Evolutionary conservation across 1,140 invertebrate genomes (phyloP).

Genomic region (Caerostris darwini): DNA sequence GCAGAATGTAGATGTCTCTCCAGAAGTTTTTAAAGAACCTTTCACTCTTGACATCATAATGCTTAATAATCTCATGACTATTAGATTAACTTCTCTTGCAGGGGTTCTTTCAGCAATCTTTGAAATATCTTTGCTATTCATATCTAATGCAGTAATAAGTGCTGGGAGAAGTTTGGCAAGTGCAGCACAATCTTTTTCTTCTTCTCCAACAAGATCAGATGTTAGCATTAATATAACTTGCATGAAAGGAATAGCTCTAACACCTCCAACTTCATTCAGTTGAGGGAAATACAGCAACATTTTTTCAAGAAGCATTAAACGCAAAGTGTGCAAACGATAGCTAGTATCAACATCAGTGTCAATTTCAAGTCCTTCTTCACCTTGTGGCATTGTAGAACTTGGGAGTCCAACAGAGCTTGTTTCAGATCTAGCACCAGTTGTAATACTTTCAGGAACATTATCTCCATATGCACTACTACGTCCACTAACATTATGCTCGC

Average conservation of each 20-base stretch:
- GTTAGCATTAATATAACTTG: constrained; percentile 95
- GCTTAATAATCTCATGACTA: constrained; percentile 92
- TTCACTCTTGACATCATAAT: constrained; percentile 90
- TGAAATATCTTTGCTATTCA: constrained; percentile 83
- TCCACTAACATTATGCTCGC: constrained; percentile 90
- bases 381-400: constrained; percentile 80
- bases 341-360: constrained; percentile 80
- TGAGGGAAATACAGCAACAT: constrained; percentile 86
- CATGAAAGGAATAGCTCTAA: constrained; percentile 93
- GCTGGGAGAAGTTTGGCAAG: constrained; percentile 89
- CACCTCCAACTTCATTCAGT: constrained; percentile 87
- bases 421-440: constrained; percentile 83
- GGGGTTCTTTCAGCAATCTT: constrained; percentile 85
- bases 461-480: constrained; percentile 94
- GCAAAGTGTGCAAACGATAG: constrained; percentile 85
- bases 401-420: constrained; percentile 84
- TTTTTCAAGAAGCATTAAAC: constrained; percentile 87
- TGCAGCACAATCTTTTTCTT: constrained; percentile 89
- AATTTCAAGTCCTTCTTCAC: constrained; percentile 80
- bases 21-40: constrained; percentile 84
- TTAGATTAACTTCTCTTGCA: constrained; percentile 91
- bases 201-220: constrained; percentile 91
- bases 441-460: constrained; percentile 83
- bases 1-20: constrained; percentile 84
- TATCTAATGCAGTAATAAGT: constrained; percentile 90